Percentiles rank a stretch among this genome's conserved stretches.
Evolutionary conservation across 1,140 invertebrate genomes (phyloP).

Genomic region (Drosophila neocordata): DNA sequence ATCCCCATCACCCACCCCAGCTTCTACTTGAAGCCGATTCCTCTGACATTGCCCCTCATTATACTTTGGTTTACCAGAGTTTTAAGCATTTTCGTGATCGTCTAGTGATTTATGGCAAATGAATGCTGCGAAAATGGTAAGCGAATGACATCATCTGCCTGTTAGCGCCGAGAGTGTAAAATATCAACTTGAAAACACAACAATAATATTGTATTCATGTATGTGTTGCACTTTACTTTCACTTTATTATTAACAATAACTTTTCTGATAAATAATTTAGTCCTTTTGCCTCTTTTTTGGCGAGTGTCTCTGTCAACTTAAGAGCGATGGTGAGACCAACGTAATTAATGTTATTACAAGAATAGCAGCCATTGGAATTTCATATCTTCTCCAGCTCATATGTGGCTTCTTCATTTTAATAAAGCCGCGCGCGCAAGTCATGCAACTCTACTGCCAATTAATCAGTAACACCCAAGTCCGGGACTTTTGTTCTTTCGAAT

Average conservation of each 20-base stretch:
- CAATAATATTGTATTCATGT: slow-evolving; percentile 27
- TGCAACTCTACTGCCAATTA: slow-evolving; percentile 71
- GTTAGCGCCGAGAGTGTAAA: slow-evolving; percentile 21
- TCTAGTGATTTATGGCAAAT: slow-evolving; percentile 63
- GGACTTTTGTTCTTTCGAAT: slow-evolving; percentile 45
- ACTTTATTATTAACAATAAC: slow-evolving; percentile 7
- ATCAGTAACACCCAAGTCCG: slow-evolving; percentile 55
- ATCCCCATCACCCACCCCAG: slow-evolving; percentile 38
- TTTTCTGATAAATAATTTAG: no score
- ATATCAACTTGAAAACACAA: slow-evolving; percentile 14
- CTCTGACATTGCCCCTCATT: slow-evolving; percentile 17
- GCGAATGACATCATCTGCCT: slow-evolving; percentile 65
- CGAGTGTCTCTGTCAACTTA: no score
- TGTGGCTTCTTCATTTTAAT: slow-evolving; percentile 59
- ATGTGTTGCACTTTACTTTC: slow-evolving; percentile 41
- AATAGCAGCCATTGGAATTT: slow-evolving; percentile 6
- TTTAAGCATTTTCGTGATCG: slow-evolving; percentile 61
- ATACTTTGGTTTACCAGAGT: slow-evolving; percentile 18
- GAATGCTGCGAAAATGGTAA: slow-evolving; percentile 34
- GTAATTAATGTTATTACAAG: slow-evolving; percentile 71
- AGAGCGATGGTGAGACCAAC: neutral
- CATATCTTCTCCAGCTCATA: no score
- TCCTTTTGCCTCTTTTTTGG: no score
- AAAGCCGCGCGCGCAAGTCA: slow-evolving; percentile 61
- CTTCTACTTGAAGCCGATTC: slow-evolving; percentile 16